Evolutionary conservation across 2,797 vertebrate genomes (phyloP).

Genomic region (Threskiornis aethiopicus): DNA sequence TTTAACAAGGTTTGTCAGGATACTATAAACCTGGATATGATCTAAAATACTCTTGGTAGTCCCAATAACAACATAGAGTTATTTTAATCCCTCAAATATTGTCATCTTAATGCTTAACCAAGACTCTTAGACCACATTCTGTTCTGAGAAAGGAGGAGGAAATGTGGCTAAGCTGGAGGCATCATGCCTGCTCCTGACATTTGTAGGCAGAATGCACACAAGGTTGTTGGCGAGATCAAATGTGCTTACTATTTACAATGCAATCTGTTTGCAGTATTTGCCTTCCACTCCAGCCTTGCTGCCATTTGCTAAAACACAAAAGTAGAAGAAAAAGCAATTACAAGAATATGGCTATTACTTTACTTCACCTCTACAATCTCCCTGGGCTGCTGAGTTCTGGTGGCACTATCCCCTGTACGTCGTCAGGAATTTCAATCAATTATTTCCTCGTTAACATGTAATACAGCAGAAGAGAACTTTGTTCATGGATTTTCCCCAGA

Average conservation of each 20-base stretch:
- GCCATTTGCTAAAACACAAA: neutral
- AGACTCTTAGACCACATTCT: neutral
- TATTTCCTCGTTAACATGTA: neutral
- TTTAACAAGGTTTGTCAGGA: neutral
- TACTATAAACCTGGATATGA: neutral
- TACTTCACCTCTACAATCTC: neutral
- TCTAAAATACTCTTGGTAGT: neutral
- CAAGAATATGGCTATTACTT: neutral
- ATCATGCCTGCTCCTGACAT: neutral
- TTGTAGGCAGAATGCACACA: neutral
- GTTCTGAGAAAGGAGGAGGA: neutral
- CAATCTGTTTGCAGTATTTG: neutral
- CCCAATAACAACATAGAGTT: neutral
- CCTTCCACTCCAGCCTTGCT: neutral
- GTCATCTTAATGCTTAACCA: neutral
- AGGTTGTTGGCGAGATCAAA: neutral
- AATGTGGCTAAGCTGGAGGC: neutral
- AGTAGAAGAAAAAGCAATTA: neutral
- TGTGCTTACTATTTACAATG: neutral
- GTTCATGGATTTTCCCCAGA: neutral
- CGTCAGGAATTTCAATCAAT: neutral
- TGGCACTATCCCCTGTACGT: neutral
- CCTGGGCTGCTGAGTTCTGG: neutral
- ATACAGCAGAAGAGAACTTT: neutral
- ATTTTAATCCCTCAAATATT: neutral